Evolutionary conservation across 2,888 invertebrate species (phyloP).

Genomic region (Dorcus parallelipipedus): DNA sequence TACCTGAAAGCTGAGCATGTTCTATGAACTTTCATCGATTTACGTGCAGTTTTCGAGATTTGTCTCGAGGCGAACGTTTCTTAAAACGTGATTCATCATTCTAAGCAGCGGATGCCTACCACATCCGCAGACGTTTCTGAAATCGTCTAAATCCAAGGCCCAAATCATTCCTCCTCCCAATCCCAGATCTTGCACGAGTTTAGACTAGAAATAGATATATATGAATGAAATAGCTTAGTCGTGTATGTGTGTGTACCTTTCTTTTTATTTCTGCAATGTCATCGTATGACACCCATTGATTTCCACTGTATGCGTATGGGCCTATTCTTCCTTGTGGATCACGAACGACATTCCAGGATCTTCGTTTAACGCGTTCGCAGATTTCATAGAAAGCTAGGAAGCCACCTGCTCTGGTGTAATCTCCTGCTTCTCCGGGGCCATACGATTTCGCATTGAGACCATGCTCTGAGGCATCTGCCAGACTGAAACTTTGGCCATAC

Average conservation of each 20-base stretch:
- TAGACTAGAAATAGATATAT: conserved; percentile 48
- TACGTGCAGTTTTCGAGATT: conserved; percentile 35
- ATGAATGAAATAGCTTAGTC: background rate
- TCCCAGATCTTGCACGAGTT: conserved; percentile 56
- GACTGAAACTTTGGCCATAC: conserved; percentile 73
- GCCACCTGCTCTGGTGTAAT: conserved; percentile 66
- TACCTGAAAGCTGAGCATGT: too few species aligned
- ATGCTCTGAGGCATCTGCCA: conserved; percentile 52
- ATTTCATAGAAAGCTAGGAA: conserved; percentile 78
- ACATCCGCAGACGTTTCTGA: conserved; percentile 65
- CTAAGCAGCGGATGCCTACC: conserved; percentile 65
- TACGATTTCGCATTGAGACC: conserved; percentile 59
- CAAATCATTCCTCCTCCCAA: conserved; percentile 74
- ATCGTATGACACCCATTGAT: conserved; percentile 80
- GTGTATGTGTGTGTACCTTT: conserved; percentile 44
- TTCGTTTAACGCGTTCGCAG: conserved; percentile 57
- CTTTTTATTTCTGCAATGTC: conserved; percentile 62
- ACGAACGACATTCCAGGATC: conserved; percentile 61
- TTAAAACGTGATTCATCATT: conserved; percentile 59
- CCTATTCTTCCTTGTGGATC: conserved; percentile 63
- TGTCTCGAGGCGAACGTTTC: conserved; percentile 41
- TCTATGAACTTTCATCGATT: background rate
- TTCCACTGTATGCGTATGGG: conserved; percentile 67
- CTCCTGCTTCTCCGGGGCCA: conserved; percentile 69
- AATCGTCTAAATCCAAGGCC: conserved; percentile 77